These are phyloP conservation scores for Oscheius sp. DNA, from an alignment of 2,888 invertebrate genomes.

Conservation along the genomic window DNA sequence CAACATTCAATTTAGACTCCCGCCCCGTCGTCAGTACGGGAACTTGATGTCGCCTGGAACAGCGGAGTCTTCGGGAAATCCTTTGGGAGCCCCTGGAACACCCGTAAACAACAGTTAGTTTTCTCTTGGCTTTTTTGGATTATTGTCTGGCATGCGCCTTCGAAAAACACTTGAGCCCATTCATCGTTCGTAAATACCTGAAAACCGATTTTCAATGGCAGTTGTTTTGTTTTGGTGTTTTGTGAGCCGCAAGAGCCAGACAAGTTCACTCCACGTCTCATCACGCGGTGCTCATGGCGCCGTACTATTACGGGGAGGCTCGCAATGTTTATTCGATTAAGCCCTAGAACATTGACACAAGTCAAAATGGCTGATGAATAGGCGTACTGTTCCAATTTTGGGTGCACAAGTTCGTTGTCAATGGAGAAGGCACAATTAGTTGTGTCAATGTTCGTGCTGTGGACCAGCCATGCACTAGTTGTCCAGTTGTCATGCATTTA, in stretches of 20 bases:
- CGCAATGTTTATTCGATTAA: slow-evolving; percentile 36
- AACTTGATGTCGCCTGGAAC: slow-evolving; percentile 32
- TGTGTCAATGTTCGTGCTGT: slow-evolving; percentile 32
- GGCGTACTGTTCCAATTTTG: slow-evolving; percentile 23
- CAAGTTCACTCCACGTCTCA: slow-evolving; percentile 14
- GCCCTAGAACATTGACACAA: slow-evolving; percentile 15
- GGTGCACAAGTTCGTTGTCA: not conserved
- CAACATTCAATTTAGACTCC: slow-evolving; percentile 22
- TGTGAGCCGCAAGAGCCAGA: slow-evolving; percentile 1
- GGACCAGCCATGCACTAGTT: slow-evolving; percentile 32
- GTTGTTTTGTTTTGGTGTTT: no score
- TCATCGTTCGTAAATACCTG: no score
- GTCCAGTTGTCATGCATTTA: slow-evolving; percentile 37
- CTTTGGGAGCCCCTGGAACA: slow-evolving; percentile 39
- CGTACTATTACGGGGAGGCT: slow-evolving; percentile 27
- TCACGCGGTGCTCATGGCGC: slow-evolving; percentile 24
- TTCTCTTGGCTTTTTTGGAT: slow-evolving; percentile 13
- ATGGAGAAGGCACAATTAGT: slow-evolving; percentile 25
- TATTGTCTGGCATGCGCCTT: slow-evolving; percentile 13
- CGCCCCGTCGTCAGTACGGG: slow-evolving; percentile 22
- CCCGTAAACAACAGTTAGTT: slow-evolving; percentile 39
- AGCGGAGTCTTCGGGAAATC: slow-evolving; percentile 31
- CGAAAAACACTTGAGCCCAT: slow-evolving; percentile 2
- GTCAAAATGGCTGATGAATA: not conserved
- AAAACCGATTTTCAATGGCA: no score